Base-by-base conservation (phyloP, 2,113 vertebrate species). In the Neofelis nebulosa region DNA sequence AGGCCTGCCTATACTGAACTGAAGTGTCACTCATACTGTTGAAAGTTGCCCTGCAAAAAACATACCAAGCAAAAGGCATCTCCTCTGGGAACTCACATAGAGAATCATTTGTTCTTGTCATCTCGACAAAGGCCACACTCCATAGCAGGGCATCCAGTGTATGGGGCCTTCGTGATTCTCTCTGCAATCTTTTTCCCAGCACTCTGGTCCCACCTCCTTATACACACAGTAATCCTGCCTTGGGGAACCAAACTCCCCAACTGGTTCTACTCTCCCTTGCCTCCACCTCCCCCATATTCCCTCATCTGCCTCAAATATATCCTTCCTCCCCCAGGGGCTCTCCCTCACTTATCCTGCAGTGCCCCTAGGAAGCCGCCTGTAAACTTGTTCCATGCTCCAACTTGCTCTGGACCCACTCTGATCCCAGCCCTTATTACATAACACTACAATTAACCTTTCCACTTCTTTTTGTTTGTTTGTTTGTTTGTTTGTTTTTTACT, bases 151-250 rank as follows among this genome's bases (percentile, higher is more conserved):
- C 55, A 1, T 63, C 9, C 29, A 10, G 1, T 29, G 21, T 18
- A 2, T 29, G 21, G 55, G n/a, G 7, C 38, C 74, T 82, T 66
- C 0, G 0, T 79, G 82, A 84, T 55, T 55, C 11, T 63, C 65
- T 78, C 13, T 84, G 2, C 31, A 76, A 21, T 50, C 63, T 69
- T 36, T 79, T 63, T 50, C 74, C 33, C 29, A 83, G 45, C 16
- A 29, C 16, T 31, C 21, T 38, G 4, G 0, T 7, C 11, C 25
- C 5, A n/a, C 4, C 33, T 31, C 19, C 18, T 3, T 8, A 4
- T 12, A 15, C 19, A 78, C 36, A 41, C 33, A 61, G 21, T 18
- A 21, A 65, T 65, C 33, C 81, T 93, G 36, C 31, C 45, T 14
- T 73, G 15, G 27, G 36, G 31, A 63, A 69, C 33, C 11, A 45